A percentile compares a stretch with the other conserved stretches of the same genome.
Conservation (phyloP, 2,888 invertebrate species). For the Drosophila tanythrix region DNA sequence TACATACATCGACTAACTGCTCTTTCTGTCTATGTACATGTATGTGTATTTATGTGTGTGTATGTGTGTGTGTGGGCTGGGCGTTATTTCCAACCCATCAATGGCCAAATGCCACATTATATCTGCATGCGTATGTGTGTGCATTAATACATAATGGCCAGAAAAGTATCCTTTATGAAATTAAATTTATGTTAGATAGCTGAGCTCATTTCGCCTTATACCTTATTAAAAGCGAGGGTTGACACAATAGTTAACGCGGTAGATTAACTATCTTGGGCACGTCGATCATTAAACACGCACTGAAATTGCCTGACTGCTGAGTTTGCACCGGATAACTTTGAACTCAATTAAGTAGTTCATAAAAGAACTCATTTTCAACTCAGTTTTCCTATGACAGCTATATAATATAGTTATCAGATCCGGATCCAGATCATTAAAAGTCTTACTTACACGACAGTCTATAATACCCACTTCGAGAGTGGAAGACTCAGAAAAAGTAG, state of each 20-base stretch:
- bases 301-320: not conserved
- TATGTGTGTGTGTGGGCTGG: slow-evolving; percentile 3
- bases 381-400: not conserved
- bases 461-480: not conserved
- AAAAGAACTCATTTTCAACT: not conserved
- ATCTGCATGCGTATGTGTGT: slow-evolving; percentile 21
- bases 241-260: not conserved
- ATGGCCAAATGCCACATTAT: slow-evolving; percentile 45
- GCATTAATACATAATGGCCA: slow-evolving; percentile 61
- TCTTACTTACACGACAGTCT: not conserved
- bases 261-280: not conserved
- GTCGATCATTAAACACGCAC: not conserved
- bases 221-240: slow-evolving; percentile 31
- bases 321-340: not conserved
- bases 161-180: slow-evolving; percentile 74
- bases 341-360: no score
- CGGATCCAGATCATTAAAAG: not conserved
- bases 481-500: not conserved
- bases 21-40: slow-evolving; percentile 15
- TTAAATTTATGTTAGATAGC: slow-evolving; percentile 67
- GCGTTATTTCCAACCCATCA: slow-evolving; percentile 8
- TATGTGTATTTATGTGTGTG: not conserved
- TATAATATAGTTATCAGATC: not conserved
- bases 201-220: slow-evolving; percentile 24
- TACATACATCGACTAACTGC: slow-evolving; percentile 16